These are phyloP conservation scores for Sesia bembeciformis DNA, from an alignment of 2,888 invertebrate genomes.

Conservation along the genomic window DNA sequence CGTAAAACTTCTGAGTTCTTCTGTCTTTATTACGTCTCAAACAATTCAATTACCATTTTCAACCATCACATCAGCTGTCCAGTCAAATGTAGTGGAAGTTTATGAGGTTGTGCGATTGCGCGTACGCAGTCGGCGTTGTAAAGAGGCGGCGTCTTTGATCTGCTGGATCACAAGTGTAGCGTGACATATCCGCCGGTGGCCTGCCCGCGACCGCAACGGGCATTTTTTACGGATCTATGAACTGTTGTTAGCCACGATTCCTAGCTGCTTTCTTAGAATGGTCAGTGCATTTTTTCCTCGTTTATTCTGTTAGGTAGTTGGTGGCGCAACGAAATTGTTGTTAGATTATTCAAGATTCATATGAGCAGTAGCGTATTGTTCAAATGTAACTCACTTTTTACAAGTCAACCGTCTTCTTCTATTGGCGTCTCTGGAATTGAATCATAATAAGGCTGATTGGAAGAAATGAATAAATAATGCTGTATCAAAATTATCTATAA, in stretches of 20 bases:
- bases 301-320: background rate
- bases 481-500: too few relatives aligned
- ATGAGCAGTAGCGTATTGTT: too few relatives aligned
- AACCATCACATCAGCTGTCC: constrained; percentile 13
- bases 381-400: too few relatives aligned
- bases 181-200: constrained; percentile 49
- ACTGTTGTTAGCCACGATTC: constrained; percentile 13
- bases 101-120: constrained; percentile 27
- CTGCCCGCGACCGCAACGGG: constrained; percentile 24
- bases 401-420: too few relatives aligned
- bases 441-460: too few relatives aligned
- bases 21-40: too few relatives aligned
- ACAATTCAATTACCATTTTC: background rate
- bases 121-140: constrained; percentile 39
- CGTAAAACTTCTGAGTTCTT: too few relatives aligned
- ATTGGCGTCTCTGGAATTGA: too few relatives aligned
- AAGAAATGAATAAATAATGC: too few relatives aligned
- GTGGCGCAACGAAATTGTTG: background rate
- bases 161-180: constrained; percentile 43
- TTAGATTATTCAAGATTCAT: too few relatives aligned
- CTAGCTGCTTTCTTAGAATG: background rate
- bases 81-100: constrained; percentile 51
- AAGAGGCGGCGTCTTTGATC: constrained; percentile 51
- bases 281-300: background rate
- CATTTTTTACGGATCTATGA: constrained; percentile 49